Percentiles rank a stretch among this genome's conserved stretches.
Evolutionary conservation across 2,797 vertebrate species (phyloP).

Genomic region (Chelon auratus): DNA sequence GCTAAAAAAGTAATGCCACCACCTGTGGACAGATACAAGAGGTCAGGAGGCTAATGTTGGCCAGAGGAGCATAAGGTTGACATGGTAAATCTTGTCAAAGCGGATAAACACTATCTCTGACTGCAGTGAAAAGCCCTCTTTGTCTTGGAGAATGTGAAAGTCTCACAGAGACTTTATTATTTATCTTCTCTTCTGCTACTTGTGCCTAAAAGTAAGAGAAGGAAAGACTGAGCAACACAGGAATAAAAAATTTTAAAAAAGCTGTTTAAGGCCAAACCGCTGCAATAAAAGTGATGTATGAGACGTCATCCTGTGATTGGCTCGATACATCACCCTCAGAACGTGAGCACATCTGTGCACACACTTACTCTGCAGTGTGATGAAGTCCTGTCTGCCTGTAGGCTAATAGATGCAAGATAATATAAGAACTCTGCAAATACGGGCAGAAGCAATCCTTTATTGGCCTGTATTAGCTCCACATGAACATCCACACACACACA

Average conservation of each 20-base stretch:
- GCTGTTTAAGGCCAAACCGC: slow-evolving; percentile 72
- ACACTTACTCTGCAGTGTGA: slow-evolving; percentile 45
- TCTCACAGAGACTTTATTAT: slow-evolving; percentile 79
- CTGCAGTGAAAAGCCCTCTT: slow-evolving; percentile 62
- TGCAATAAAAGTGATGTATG: slow-evolving; percentile 86
- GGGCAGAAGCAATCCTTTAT: slow-evolving; percentile 60
- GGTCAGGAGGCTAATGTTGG: slow-evolving; percentile 58
- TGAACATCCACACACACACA: slow-evolving; percentile 12
- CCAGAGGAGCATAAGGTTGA: slow-evolving; percentile 43
- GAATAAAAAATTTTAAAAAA: slow-evolving; percentile 37
- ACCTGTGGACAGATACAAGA: slow-evolving; percentile 46
- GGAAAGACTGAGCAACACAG: slow-evolving; percentile 65
- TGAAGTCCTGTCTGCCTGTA: slow-evolving; percentile 59
- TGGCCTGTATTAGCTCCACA: slow-evolving; percentile 46
- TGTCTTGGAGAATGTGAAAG: slow-evolving; percentile 67
- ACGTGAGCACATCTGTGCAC: slow-evolving; percentile 16
- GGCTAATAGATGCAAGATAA: slow-evolving; percentile 74
- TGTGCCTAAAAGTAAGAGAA: slow-evolving; percentile 49
- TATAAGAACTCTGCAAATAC: slow-evolving; percentile 71
- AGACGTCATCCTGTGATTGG: slow-evolving; percentile 75
- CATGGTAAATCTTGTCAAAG: slow-evolving; percentile 61
- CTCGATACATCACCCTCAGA: slow-evolving; percentile 80
- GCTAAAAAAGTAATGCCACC: slow-evolving; percentile 17
- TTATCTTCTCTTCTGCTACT: slow-evolving; percentile 58
- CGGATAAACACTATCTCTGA: slow-evolving; percentile 53